Conservation (phyloP, 1,140 invertebrate species). For the Pseudomyrmex concolor region DNA sequence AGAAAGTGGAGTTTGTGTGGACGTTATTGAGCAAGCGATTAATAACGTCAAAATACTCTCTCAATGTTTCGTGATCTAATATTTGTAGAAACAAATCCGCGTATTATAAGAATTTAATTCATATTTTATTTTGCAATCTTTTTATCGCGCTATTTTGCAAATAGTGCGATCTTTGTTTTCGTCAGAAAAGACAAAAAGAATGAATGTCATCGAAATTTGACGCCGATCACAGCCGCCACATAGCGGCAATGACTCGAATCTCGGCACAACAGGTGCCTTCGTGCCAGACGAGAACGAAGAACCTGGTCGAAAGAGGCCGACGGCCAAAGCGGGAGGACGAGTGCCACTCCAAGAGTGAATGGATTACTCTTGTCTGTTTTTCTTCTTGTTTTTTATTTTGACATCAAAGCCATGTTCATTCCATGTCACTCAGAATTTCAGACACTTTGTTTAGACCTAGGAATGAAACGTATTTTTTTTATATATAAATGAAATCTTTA, state of each 20-base stretch:
- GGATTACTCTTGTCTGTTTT: conserved; percentile 32
- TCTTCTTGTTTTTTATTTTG: conserved; percentile 8
- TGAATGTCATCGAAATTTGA: background rate
- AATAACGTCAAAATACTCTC: background rate
- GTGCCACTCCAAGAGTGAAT: conserved; percentile 12
- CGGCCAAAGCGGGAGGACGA: conserved; percentile 1
- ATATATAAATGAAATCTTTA: too few species aligned
- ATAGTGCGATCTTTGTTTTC: background rate
- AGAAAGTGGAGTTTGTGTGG: background rate
- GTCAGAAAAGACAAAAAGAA: background rate
- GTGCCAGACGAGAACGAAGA: conserved; percentile 4
- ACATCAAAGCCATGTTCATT: background rate
- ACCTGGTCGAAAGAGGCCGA: conserved; percentile 27
- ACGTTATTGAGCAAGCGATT: background rate
- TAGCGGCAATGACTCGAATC: conserved; percentile 62
- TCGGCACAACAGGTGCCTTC: conserved; percentile 68
- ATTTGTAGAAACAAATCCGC: background rate
- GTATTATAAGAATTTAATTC: background rate
- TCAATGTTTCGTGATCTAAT: background rate
- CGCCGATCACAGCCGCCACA: conserved; percentile 56
- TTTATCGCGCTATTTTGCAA: too few species aligned
- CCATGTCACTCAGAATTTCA: conserved; percentile 1
- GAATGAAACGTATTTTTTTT: background rate
- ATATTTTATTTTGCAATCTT: background rate
- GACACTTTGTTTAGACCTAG: background rate